phyloP scores from a whole-genome alignment of 2,797 vertebrate genomes.

The Cryptoblepharus egeriae region DNA sequence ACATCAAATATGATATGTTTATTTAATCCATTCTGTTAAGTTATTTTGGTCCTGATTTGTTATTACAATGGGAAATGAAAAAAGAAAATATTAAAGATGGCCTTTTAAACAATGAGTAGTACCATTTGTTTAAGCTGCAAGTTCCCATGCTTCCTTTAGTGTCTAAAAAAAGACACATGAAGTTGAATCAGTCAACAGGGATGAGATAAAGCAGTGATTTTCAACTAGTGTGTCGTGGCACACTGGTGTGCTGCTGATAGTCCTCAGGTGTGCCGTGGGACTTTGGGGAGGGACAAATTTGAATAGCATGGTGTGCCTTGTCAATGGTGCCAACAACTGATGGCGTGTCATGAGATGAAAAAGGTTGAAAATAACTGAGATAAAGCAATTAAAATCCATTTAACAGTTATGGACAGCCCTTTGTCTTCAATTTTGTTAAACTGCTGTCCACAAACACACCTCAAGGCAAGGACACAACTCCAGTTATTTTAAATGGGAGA shows the following conservation, averaged over 20 bases:
- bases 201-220: not conserved
- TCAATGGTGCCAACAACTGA: too few species aligned
- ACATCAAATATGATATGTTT: not conserved
- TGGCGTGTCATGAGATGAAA: too few species aligned
- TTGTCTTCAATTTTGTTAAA: not conserved
- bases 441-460: not conserved
- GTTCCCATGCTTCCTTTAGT: not conserved
- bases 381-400: not conserved
- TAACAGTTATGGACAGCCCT: not conserved
- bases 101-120: not conserved
- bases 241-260: too few species aligned
- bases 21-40: not conserved
- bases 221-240: too few species aligned
- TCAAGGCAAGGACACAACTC: not conserved
- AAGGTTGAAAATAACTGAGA: too few species aligned
- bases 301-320: too few species aligned
- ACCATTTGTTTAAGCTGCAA: slow-evolving; percentile 2
- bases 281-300: too few species aligned
- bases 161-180: not conserved
- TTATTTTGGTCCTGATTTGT: not conserved
- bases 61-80: slow-evolving; percentile 12
- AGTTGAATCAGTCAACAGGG: not conserved
- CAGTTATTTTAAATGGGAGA: not conserved
- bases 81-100: not conserved
- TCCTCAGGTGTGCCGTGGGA: too few species aligned